phyloP scores from a whole-genome alignment of 2,113 vertebrate genomes.

The Urocolius indicus region DNA sequence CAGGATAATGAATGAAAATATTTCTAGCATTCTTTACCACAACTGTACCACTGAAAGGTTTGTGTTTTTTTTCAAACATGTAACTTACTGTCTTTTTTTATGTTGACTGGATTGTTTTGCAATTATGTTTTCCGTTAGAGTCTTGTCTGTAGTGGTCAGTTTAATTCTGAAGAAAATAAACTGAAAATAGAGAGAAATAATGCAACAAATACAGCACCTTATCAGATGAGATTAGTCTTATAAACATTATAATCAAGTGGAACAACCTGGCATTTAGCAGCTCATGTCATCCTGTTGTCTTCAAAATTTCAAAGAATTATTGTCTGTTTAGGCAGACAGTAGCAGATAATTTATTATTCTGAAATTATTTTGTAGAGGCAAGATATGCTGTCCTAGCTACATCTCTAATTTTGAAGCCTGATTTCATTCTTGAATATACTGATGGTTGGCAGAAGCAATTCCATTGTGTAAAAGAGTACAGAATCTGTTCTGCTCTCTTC shows the following conservation, averaged over 20 bases:
- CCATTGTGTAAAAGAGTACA: background rate
- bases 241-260: background rate
- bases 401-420: background rate
- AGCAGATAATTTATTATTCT: background rate
- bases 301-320: background rate
- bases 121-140: conserved; percentile 4
- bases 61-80: background rate
- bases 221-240: background rate
- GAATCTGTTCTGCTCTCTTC: background rate
- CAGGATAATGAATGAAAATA: background rate
- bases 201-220: background rate
- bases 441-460: background rate
- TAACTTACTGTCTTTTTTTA: background rate
- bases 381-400: background rate
- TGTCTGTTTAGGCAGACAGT: background rate
- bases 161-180: conserved; percentile 9
- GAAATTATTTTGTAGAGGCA: background rate
- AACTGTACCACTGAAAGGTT: background rate
- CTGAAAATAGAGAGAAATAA: background rate
- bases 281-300: background rate
- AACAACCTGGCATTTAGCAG: background rate
- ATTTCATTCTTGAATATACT: background rate
- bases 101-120: conserved; percentile 1
- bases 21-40: background rate
- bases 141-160: background rate